Base-by-base conservation (phyloP, 2,888 invertebrate species). In the Clunio marinus region DNA sequence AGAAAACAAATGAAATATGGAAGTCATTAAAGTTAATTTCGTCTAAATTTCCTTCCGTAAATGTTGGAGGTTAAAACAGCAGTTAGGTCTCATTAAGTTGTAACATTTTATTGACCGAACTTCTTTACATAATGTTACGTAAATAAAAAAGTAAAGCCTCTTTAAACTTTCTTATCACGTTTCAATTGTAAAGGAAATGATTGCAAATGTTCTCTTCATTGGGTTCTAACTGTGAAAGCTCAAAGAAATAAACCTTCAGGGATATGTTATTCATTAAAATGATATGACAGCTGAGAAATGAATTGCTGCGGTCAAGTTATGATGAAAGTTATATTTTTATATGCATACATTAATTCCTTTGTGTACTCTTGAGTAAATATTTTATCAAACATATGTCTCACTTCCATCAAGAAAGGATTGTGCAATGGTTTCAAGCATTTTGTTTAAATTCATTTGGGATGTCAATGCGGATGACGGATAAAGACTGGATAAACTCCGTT, bases 381-480 rank as follows among this genome's bases (percentile, higher is more conserved):
- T 51, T 15, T 22, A 51, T 51, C 51, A 51, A 15, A 41, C 41
- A 41, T n/a, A n/a, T 41, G 41, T n/a, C 41, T 41, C 41, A n/a
- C 41, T 41, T 41, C 41, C n/a, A 41, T n/a, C 41, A 15, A 10
- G 15, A 15, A 41, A n/a, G 41, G 41, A 41, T n/a, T 3, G 51
- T 51, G 51, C 51, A 51, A n/a, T 51, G 51, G 51, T 51, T 51
- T 51, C 51, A n/a, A 51, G 51, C 5, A 15, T 51, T 51, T 51
- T 22, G 51, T n/a, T n/a, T n/a, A n/a, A n/a, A n/a, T n/a, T n/a
- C n/a, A n/a, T n/a, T n/a, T n/a, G n/a, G n/a, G n/a, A n/a, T n/a
- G n/a, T n/a, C n/a, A n/a, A 5, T 51, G 51, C 3, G 17, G 17
- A 32, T 32, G 32, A 32, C 32, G 32, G 8, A n/a, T n/a, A n/a